Base-by-base conservation (phyloP, 2,888 invertebrate species). In the Nasonovia ribisnigri region DNA sequence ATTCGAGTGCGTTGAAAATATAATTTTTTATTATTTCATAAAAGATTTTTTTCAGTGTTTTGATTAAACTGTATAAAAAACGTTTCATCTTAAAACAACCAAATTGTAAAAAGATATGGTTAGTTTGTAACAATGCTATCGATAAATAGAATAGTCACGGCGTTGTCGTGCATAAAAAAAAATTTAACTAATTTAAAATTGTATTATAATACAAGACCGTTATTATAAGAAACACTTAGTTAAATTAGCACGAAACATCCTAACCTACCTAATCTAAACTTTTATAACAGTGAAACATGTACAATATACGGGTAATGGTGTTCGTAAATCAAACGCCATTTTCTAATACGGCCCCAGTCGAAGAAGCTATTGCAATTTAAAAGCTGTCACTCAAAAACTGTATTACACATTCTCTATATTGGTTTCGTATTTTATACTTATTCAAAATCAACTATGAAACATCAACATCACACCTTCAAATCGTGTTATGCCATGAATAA, bases 351-450 rank as follows among this genome's bases (percentile, higher is more conserved):
- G 29, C 29, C 6, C 26, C 26, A 43, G 91, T 84, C 42, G 20
- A 36, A 51, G 48, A 29, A 51, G 43, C 54, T 29, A 84, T 91
- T 84, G 77, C 51, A 84, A 84, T 91, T 91, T 91, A 91, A 91
- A 91, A 91, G 51, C 91, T 84, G 84, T 51, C 77, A 84, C 51
- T 91, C 91, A 51, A 84, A 29, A 51, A 84, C 42, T 36, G 29
- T 86, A 6, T 43, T 86, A 57, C 43, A 57, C 8, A 6, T 57
- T 57, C 13, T 54, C 13, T 89, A 57, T 57, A 84, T 42, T 54
- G 91, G 91, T 91, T 91, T 89, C 26, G 51, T 42, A 42, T 60
- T 48, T 48, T 10, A 77, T 77, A 67, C 20, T 90, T 48, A 36
- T 90, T 90, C 46, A 46, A 90, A 90, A 67, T 48, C n/a, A 88